These are phyloP conservation scores for Drosophila incognita DNA, from an alignment of 2,888 invertebrate genomes.

Conservation along the genomic window DNA sequence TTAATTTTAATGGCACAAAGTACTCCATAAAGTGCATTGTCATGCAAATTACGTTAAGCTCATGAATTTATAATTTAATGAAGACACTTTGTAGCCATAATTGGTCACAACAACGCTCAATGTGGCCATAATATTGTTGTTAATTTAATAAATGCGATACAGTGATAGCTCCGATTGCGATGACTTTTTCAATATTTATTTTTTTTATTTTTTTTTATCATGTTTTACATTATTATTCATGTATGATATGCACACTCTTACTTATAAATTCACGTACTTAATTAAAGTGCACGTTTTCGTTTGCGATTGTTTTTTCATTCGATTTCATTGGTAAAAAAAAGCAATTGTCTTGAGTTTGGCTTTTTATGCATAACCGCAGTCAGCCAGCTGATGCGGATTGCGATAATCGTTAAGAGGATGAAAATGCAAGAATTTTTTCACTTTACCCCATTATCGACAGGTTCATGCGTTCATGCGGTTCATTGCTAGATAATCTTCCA, in stretches of 20 bases:
- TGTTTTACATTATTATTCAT: constrained; percentile 33
- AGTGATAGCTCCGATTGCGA: constrained; percentile 56
- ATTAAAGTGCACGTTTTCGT: constrained; percentile 45
- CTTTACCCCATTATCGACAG: neutral
- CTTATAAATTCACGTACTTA: constrained; percentile 26
- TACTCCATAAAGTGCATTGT: constrained; percentile 73
- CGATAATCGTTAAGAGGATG: constrained; percentile 24
- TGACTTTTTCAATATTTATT: constrained; percentile 42
- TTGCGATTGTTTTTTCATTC: constrained; percentile 3
- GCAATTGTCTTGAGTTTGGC: constrained; percentile 18
- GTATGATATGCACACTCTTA: neutral
- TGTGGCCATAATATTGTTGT: constrained; percentile 72
- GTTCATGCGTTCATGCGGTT: constrained; percentile 26
- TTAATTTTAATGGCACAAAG: constrained; percentile 67
- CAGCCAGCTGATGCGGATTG: constrained; percentile 25
- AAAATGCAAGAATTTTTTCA: constrained; percentile 6
- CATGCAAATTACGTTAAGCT: constrained; percentile 81
- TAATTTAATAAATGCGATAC: constrained; percentile 80
- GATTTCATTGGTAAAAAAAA: constrained; percentile 16
- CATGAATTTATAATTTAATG: constrained; percentile 78
- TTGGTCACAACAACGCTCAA: constrained; percentile 57
- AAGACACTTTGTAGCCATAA: constrained; percentile 81
- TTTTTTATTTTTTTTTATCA: constrained; percentile 10
- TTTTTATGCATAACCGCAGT: constrained; percentile 25
- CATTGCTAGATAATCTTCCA: neutral